Conservation (phyloP, 1,140 invertebrate genomes). For the Lepidostoma basale region DNA sequence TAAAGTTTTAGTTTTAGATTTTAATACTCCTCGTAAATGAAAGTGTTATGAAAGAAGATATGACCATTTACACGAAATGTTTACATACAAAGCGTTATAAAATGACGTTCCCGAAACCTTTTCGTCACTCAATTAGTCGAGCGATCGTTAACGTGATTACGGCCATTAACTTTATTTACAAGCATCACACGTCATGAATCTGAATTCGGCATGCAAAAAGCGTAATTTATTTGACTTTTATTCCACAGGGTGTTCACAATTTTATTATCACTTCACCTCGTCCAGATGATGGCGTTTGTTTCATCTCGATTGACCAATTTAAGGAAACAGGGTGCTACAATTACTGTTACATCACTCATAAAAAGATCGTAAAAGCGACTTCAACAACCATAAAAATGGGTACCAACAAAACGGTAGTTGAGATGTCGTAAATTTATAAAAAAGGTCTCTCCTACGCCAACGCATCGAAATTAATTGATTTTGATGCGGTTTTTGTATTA, state of each 20-base stretch:
- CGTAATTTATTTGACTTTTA: slow-evolving; percentile 32
- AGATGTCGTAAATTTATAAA: slow-evolving; percentile 33
- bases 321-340: slow-evolving; percentile 47
- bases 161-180: slow-evolving; percentile 3
- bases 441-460: background rate
- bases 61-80: no score
- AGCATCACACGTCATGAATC: slow-evolving; percentile 2
- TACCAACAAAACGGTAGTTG: slow-evolving; percentile 35
- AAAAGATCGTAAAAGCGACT: slow-evolving; percentile 45
- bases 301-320: slow-evolving; percentile 47
- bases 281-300: slow-evolving; percentile 42
- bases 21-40: no score
- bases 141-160: no score
- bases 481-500: no score
- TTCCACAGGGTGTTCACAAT: slow-evolving; percentile 22
- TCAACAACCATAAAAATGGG: slow-evolving; percentile 45
- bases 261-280: slow-evolving; percentile 45
- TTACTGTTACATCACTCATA: slow-evolving; percentile 47
- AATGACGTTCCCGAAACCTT: no score
- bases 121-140: no score
- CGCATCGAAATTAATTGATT: slow-evolving; percentile 15
- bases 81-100: no score
- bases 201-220: slow-evolving; percentile 4
- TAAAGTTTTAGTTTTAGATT: no score
- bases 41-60: no score